Base-by-base conservation (phyloP, 2,888 invertebrate genomes). In the Agrotis puta region DNA sequence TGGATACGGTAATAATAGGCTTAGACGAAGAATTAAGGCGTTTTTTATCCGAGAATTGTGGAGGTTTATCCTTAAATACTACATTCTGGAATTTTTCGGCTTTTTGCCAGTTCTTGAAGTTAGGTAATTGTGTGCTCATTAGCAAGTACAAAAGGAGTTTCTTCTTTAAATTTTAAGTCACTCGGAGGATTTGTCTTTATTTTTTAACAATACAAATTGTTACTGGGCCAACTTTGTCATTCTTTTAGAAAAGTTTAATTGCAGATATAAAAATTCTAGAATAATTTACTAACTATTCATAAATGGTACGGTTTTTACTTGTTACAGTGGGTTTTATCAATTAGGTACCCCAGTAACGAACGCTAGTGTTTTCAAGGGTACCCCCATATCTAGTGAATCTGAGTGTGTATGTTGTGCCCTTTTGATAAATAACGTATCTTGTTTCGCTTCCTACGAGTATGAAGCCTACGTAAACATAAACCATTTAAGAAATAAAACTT, bases 1-100 rank as follows among this genome's bases (percentile, higher is more conserved):
- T 84, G 83, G 86, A 89, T 84, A 76, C 57, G 82, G 68, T 64
- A 81, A 77, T 79, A 77, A 72, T 79, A 74, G 82, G 79, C 82
- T 82, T 82, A 78, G 66, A 53, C 57, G 54, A 43, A 78, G 58
- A 79, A 68, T 73, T 78, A 78, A 73, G 27, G 22, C 47, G 47
- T 62, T 79, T 81, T 76, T 70, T 67, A 65, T 63, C 58, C 48
- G 50, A 51, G 50, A 76, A 61, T 39, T 80, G 66, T 33, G 61
- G 64, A 70, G 70, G 76, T 81, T 83, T 82, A 74, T 79, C 66
- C 67, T 72, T 82, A 61, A 84, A 79, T 84, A 72, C 74, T 82
- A 70, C 62, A 76, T 70, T 63, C 72, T 69, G 50, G 45, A 58
- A n/a, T 62, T 54, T 63, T 64, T 77, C 22, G 64, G 61, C 63